These are phyloP conservation scores for Pomacea canaliculata DNA, from an alignment of 2,888 invertebrate species.

Conservation along the genomic window DNA sequence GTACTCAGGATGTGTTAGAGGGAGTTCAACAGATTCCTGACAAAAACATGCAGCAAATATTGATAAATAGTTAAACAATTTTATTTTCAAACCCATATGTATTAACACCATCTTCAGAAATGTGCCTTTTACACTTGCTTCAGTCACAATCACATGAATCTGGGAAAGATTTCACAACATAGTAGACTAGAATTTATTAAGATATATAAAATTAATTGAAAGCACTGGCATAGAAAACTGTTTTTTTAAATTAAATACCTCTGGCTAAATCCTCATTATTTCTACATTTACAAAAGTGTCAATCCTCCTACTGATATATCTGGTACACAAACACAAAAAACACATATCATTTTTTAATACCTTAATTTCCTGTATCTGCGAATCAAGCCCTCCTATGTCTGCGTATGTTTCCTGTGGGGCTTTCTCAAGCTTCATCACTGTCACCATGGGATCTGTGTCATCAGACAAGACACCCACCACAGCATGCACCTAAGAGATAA, in stretches of 20 bases:
- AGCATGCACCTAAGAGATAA: constrained; percentile 84
- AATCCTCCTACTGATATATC: too few species aligned
- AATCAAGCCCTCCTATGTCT: constrained; percentile 96
- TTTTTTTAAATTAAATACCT: too few species aligned
- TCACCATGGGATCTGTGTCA: constrained; percentile 99
- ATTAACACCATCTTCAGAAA: too few species aligned
- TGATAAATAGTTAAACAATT: background rate
- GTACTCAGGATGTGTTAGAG: constrained; percentile 98
- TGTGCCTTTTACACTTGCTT: too few species aligned
- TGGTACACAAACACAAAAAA: too few species aligned
- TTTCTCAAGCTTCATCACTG: constrained; percentile 99
- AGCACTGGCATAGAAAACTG: too few species aligned
- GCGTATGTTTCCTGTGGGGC: constrained; percentile 99
- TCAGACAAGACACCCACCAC: constrained; percentile 99
- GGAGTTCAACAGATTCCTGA: constrained; percentile 94
- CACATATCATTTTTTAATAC: constrained; percentile 39
- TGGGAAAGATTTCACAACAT: too few species aligned
- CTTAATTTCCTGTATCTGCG: constrained; percentile 97
- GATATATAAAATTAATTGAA: too few species aligned
- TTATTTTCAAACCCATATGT: background rate
- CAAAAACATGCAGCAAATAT: constrained; percentile 12
- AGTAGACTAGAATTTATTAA: too few species aligned
- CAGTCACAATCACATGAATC: too few species aligned
- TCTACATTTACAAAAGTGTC: too few species aligned
- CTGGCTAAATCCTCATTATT: too few species aligned